Evolutionary conservation across 1,140 invertebrate species (phyloP), one percentile per base, ranked within the genome.

Genomic region (Ctenoplectra terminalis): DNA sequence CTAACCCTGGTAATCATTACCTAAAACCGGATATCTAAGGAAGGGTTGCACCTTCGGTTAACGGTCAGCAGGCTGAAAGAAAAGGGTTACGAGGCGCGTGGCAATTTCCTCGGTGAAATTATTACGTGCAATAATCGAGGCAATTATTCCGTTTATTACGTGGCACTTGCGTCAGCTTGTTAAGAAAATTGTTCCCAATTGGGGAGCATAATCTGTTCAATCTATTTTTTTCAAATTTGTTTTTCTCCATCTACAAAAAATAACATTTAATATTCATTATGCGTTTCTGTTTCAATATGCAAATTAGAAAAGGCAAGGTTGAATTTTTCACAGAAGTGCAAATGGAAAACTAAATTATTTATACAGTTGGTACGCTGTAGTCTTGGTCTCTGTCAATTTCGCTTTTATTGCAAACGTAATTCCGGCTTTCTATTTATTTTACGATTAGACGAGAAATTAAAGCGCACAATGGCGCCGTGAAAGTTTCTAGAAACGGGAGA

Each of bases 81-180:
- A 88, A 91, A 90, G 87, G 90, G 88, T 90, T 90, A 73, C 43
- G 26, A 64, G 84, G 82, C 88, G 54, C 75, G 83, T 67, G 84
- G 63, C 86, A 78, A 85, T 87, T 90, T 83, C 84, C 84, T 84
- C 71, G 15, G 15, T 61, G 63, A 79, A 88, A 81, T 78, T 66
- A 91, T 91, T 87, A 88, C 87, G 72, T 66, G 64, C 26, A 85
- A 90, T 89, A 82, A 87, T 90, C 70, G 69, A 79, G 54, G 56
- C 15, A 77, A 52, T 64, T 50, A 78, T 78, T 63, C 13, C 26
- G 1, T 48, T 75, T 64, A 26, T 71, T 82, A 31, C 9, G 20
- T 3, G 31, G 9, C 9, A 40, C 23, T 69, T 37, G 29, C 31
- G 26, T 60, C 34, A 9, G 11, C 11, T 43, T n/a, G 17, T 67